These are phyloP conservation scores for Melipona bicolor DNA, from an alignment of 2,888 invertebrate genomes.

Conservation along the genomic window DNA sequence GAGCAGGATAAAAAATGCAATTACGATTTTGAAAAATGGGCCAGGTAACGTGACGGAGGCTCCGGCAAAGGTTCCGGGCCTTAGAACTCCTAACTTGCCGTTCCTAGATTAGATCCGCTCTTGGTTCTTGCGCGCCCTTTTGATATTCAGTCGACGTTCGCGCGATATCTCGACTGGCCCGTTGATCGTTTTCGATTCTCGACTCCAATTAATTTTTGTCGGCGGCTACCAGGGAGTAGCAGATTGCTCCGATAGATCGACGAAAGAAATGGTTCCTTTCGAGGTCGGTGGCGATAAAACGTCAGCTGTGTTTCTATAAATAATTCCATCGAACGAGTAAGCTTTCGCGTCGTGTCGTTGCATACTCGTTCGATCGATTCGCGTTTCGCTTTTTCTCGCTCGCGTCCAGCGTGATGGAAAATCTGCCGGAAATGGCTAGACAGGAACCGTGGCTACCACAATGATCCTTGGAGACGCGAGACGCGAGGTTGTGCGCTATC, in stretches of 20 bases:
- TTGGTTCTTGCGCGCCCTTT: not conserved
- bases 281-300: not conserved
- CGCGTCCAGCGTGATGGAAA: constrained; percentile 1
- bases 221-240: no score
- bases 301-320: no score
- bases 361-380: not conserved
- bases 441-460: constrained; percentile 17
- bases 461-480: constrained; percentile 31
- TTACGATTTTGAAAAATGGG: constrained; percentile 83
- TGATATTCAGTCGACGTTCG: constrained; percentile 31
- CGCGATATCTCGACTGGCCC: not conserved
- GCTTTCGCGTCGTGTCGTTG: not conserved
- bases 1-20: constrained; percentile 80
- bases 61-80: constrained; percentile 69
- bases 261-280: not conserved
- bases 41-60: constrained; percentile 60
- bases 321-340: no score
- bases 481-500: constrained; percentile 46
- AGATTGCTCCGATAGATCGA: not conserved
- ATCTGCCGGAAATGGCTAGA: constrained; percentile 44
- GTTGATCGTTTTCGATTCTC: not conserved
- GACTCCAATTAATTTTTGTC: constrained; percentile 20
- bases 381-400: constrained; percentile 2
- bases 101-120: constrained; percentile 55
- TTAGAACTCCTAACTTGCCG: constrained; percentile 35